Evolutionary conservation across 2,113 vertebrate genomes (phyloP), one percentile per base, ranked within the genome.

Genomic region (Cyprinus carpio): DNA sequence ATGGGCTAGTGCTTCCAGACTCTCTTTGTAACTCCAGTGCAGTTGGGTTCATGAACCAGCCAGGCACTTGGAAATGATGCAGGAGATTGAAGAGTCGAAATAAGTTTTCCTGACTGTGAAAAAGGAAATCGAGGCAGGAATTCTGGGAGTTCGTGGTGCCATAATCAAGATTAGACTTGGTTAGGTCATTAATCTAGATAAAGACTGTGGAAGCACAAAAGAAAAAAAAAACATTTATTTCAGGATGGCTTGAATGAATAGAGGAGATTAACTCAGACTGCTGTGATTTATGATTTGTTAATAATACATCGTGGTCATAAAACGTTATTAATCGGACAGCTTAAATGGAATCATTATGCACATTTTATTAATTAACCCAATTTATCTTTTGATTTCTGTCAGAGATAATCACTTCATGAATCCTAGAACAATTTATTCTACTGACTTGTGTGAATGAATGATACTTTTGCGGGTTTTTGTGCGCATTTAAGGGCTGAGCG

Each of bases 171-270:
- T 91, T 89, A 90, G 84, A 88, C 90, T 89, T 89, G 90, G 89
- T 85, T 87, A 80, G 89, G 87, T 93, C 89, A 90, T 93, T 91
- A 92, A 93, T 93, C 92, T 90, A 49, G 80, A 60, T 74, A 86
- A 83, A 85, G 75, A 65, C 85, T 84, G 65, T 81, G 16, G 67
- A 31, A 56, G 25, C 15, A 81, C 9, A 58, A 82, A 72, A 72
- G 49, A 12, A 23, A 65, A 72, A 12, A 23, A 65, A 72, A 69
- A 85, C 81, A 77, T 54, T 8, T 34, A 89, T 91, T 86, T 90
- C 75, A 82, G 82, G 67, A 31, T 87, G 51, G 85, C 84, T 85
- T 84, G 81, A 87, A 71, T 87, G 79, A 91, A 89, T 87, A 72
- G 85, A 83, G 85, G 88, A 83, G 87, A 89, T 85, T 87, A 88